Conservation (phyloP, 2,797 vertebrate genomes). For the Ptychobarbus kaznakovi region DNA sequence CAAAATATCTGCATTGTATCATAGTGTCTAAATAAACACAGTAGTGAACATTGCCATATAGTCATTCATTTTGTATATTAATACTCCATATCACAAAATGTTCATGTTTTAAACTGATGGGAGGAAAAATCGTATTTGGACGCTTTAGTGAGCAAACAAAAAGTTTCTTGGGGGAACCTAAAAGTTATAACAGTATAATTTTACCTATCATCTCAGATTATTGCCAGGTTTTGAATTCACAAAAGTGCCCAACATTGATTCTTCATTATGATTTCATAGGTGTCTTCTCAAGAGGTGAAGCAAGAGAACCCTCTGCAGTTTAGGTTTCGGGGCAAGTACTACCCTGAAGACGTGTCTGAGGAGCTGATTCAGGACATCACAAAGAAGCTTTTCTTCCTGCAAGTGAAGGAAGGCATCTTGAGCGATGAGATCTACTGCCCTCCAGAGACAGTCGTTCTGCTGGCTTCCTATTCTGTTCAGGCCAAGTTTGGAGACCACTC, state of each 20-base stretch:
- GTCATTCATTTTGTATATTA: not conserved
- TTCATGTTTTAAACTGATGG: not conserved
- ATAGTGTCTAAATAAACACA: not conserved
- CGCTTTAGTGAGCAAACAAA: not conserved
- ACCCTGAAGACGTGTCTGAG: constrained; percentile 91
- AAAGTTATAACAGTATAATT: not conserved
- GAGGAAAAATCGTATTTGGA: too few species aligned
- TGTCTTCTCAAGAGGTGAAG: constrained; percentile 89
- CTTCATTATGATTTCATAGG: constrained; percentile 73
- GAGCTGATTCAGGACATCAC: constrained; percentile 98
- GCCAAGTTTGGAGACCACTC: constrained; percentile 90
- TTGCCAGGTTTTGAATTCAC: not conserved
- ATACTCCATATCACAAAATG: not conserved
- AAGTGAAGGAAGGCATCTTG: constrained; percentile 90
- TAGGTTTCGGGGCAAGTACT: constrained; percentile 92
- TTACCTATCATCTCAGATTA: not conserved
- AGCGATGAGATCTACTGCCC: constrained; percentile 91
- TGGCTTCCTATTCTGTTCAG: constrained; percentile 94
- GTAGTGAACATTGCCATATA: not conserved
- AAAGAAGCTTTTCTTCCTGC: constrained; percentile 93
- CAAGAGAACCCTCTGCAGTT: constrained; percentile 92
- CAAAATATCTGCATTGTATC: not conserved
- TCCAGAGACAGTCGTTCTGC: constrained; percentile 92
- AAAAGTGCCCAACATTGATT: not conserved
- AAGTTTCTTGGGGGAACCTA: not conserved